Evolutionary conservation across 1,140 invertebrate genomes (phyloP), one percentile per base, ranked within the genome.

Genomic region (Cheumatopsyche charites): DNA sequence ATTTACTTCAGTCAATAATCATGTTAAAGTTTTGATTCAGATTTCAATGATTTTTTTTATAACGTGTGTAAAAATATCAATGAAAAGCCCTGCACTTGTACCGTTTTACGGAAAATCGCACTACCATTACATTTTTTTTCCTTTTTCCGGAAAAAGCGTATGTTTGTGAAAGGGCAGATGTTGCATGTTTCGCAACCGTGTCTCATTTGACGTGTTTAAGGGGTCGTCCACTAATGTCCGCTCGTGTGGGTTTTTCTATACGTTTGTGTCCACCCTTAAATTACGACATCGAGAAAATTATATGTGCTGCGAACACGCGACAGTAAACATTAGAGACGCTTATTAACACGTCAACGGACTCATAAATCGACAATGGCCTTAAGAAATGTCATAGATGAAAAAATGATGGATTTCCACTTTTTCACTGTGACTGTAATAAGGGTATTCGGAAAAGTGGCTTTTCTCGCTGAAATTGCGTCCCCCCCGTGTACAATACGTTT

Each of bases 401-500:
- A 36, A 36, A 36, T 36, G 29, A 36, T 36, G 29, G 9, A 36
- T 36, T n/a, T n/a, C n/a, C 29, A 9, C 9, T 9, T 9, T 36
- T 9, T 9, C 29, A 3, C 9, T 36, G 29, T 36, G 45, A n/a
- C 45, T 13, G 1, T 52, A 17, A 52, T 17, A 52, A 15, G 47
- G n/a, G 47, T 52, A 52, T 19, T 17, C 19, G 45, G 45, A 21
- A 23, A 17, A 23, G 21, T 11, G 55, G 12, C 55, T 58, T 58
- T 47, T 42, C 41, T 65, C 26, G 29, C 13, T 15, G 62, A 15
- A 12, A 36, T n/a, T n/a, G n/a, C 41, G 25, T 15, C 17, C 45
- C 67, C 67, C 45, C 15, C 45, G 42, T 13, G 36, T n/a, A n/a
- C n/a, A 65, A 43, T 11, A 23, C 25, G 17, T 68, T 55, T 71